Percentiles rank a stretch among this genome's conserved stretches.
Conservation (phyloP, 2,888 invertebrate genomes). For the Ormia ochracea region DNA sequence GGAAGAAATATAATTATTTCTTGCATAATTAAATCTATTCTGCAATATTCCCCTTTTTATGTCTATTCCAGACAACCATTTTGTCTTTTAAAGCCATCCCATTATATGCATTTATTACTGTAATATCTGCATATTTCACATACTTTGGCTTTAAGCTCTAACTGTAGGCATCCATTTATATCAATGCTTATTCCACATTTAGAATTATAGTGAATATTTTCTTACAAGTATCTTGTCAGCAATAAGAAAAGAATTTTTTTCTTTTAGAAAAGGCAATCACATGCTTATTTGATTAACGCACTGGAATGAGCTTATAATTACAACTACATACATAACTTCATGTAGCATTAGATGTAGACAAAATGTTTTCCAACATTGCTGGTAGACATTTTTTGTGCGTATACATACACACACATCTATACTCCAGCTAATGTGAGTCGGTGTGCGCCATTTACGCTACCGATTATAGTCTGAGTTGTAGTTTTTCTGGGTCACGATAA, state of each 20-base stretch:
- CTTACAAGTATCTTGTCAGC: not conserved
- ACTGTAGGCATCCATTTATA: no score
- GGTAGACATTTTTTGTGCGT: not conserved
- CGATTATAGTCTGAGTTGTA: not conserved
- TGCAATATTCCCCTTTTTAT: no score
- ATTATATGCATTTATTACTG: not conserved
- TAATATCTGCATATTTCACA: not conserved
- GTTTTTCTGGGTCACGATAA: not conserved
- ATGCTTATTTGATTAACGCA: not conserved
- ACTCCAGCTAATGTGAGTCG: not conserved
- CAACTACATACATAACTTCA: not conserved
- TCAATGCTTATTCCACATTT: not conserved
- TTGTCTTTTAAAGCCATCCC: not conserved
- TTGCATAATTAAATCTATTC: not conserved
- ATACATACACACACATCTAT: not conserved
- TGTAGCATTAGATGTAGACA: not conserved
- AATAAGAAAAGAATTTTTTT: not conserved
- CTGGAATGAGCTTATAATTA: not conserved
- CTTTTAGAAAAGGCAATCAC: not conserved
- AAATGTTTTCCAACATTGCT: not conserved
- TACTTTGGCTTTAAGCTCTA: not conserved
- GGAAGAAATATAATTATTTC: not conserved
- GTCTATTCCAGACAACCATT: no score
- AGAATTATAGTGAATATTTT: not conserved
- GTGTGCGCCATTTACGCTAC: not conserved